Evolutionary conservation across 2,888 invertebrate genomes (phyloP), one percentile per base, ranked within the genome.

Genomic region (Agrotis ipsilon): DNA sequence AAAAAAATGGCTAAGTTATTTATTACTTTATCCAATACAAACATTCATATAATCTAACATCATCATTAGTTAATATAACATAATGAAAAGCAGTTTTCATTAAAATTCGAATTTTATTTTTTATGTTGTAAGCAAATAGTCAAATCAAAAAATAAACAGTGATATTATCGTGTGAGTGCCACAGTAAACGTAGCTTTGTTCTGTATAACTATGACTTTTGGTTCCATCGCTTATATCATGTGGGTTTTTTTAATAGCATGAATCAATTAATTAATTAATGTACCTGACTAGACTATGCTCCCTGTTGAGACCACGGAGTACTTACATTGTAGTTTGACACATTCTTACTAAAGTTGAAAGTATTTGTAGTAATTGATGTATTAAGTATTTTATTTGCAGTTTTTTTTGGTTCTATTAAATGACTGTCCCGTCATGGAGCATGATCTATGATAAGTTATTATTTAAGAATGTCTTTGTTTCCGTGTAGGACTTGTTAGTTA

Each of bases 161-260:
- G 39, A 84, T 89, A 87, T 86, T 80, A 87, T 73, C 78, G 72
- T 82, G 82, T 73, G 80, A 75, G 74, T 80, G 77, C 81, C 70
- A 45, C 57, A 68, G 75, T 80, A 86, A 73, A 82, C 86, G 81
- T 87, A 80, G 90, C 90, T 92, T 91, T 83, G 83, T 87, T 88
- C 87, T 88, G 83, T 80, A 88, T 80, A 57, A 80, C 87, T 87
- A 81, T 79, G 81, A 88, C 80, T 85, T 87, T 89, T 86, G 87
- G 85, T 86, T 88, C 86, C 92, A 92, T 93, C 89, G 94, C 94
- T 94, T 82, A 88, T 91, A 93, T 94, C 96, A 95, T 96, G 96
- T 96, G 96, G 96, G 96, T 95, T 95, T 96, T 95, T 95, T 95
- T 95, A 95, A 96, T 96, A 92, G 96, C 96, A 96, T 96, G 93